Base-by-base conservation (phyloP, 2,888 invertebrate species). In the Acanthopleura granulata region DNA sequence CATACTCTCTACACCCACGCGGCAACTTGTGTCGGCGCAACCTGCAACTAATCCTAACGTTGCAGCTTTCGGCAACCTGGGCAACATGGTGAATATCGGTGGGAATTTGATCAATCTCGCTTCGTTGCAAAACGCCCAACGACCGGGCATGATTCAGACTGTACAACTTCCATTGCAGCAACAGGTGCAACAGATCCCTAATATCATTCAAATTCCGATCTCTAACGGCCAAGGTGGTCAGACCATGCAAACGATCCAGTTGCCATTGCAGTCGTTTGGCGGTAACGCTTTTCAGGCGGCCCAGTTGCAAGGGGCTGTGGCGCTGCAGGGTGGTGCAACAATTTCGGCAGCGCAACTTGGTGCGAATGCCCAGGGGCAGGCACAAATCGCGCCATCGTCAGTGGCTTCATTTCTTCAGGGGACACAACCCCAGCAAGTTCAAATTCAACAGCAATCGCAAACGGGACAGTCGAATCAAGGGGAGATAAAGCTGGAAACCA, bases 231-330 rank as follows among this genome's bases (percentile, higher is more conserved):
- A 95, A 90, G 98, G 98, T 0, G 97, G 98, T 91, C 97, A 98
- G 0, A 94, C 98, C 77, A 95, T 97, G 91, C 98, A 98, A 90
- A 97, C 98, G 0, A 95, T 98, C 0, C 97, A 98, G 89, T 94
- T 98, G 85, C 98, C 98, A 0, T 93, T 97, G 25, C 97, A 97
- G 90, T 93, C 96, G 66, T 91, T 94, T 66, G 22, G 25, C 14
- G 25, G 16, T 16, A 22, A 22, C 29, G 66, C 66, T 6, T 66
- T 6, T 27, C 66, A 66, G 14, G 74, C 77, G 49, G 57, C 74
- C 0, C 62, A 77, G 66, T 25, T 74, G 16, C 77, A 77, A 57
- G 75, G 77, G n/a, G 72, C 62, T 18, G 66, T 75, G 9, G 71
- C 76, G 0, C 61, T 79, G 18, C 74, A 75, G 12, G 72, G 66